phyloP scores from a whole-genome alignment of 2,888 invertebrate genomes.

The Drosophila gaucha region DNA sequence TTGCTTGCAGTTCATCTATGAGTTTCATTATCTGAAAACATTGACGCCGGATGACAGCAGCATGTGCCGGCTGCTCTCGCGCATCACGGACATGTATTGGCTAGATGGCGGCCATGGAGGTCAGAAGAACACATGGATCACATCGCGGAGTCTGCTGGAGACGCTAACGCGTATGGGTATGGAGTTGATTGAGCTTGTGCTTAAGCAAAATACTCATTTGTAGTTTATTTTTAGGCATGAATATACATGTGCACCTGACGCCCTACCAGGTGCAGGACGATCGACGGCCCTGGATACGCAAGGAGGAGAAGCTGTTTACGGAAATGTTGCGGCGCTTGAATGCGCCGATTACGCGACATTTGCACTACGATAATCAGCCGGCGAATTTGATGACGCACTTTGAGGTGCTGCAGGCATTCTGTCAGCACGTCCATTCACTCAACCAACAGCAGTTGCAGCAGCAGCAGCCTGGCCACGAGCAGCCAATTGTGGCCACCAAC shows the following conservation, averaged over 20 bases:
- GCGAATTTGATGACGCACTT: conserved; percentile 91
- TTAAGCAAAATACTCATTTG: neutral
- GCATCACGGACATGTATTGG: conserved; percentile 93
- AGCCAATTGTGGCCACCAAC: conserved; percentile 60
- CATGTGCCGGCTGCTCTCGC: conserved; percentile 88
- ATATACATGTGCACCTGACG: conserved; percentile 92
- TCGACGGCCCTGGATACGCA: conserved; percentile 92
- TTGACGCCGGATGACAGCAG: conserved; percentile 88
- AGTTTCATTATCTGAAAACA: conserved; percentile 91
- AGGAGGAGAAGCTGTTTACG: conserved; percentile 92
- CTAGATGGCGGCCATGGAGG: conserved; percentile 97
- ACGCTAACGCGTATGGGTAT: conserved; percentile 90
- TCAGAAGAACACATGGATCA: conserved; percentile 94
- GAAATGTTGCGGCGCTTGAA: conserved; percentile 88
- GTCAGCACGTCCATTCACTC: conserved; percentile 83
- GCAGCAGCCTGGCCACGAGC: conserved; percentile 60
- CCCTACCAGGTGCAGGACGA: conserved; percentile 95
- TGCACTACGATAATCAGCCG: conserved; percentile 87
- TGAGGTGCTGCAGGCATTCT: conserved; percentile 89
- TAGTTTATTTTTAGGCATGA: conserved; percentile 86
- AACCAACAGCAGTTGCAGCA: conserved; percentile 72
- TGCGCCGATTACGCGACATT: conserved; percentile 87
- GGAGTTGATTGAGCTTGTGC: too few relatives aligned
- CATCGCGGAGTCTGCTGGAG: conserved; percentile 89
- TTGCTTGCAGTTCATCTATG: conserved; percentile 89